Conservation (phyloP, 2,113 vertebrate species). For the Cranoglanis bouderius region DNA sequence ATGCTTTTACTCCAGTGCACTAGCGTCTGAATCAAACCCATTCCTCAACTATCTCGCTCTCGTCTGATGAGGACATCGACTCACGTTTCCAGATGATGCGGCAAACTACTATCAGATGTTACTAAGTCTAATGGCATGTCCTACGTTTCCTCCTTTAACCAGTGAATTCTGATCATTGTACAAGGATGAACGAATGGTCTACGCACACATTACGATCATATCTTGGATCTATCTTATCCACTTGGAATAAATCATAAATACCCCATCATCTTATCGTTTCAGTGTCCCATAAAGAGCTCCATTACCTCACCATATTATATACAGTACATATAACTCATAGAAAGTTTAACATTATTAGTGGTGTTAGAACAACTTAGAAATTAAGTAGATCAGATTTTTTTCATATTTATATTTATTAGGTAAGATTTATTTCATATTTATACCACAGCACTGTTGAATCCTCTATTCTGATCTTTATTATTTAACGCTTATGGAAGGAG, state of each 20-base stretch:
- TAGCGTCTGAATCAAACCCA: slow-evolving; percentile 37
- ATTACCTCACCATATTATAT: slow-evolving; percentile 10
- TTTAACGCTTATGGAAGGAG: background rate
- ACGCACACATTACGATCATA: background rate
- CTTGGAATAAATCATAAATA: background rate
- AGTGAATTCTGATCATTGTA: slow-evolving; percentile 3
- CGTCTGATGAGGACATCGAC: slow-evolving; percentile 24
- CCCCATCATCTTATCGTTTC: background rate
- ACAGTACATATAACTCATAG: background rate
- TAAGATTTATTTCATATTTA: background rate
- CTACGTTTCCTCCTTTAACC: slow-evolving; percentile 2
- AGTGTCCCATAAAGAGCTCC: background rate
- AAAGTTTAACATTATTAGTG: background rate
- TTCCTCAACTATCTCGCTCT: slow-evolving; percentile 34
- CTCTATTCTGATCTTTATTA: background rate
- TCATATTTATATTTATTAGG: background rate
- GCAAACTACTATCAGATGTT: slow-evolving; percentile 32
- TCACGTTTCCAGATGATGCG: slow-evolving; percentile 22
- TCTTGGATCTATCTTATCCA: background rate
- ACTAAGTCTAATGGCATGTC: slow-evolving; percentile 31
- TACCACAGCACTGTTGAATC: background rate
- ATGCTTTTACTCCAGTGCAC: slow-evolving; percentile 1
- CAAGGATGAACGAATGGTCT: background rate
- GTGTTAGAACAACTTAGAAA: too few species aligned
- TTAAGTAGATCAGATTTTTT: background rate